These are phyloP conservation scores for Helarctos malayanus DNA, from an alignment of 2,797 vertebrate genomes.

Conservation along the genomic window DNA sequence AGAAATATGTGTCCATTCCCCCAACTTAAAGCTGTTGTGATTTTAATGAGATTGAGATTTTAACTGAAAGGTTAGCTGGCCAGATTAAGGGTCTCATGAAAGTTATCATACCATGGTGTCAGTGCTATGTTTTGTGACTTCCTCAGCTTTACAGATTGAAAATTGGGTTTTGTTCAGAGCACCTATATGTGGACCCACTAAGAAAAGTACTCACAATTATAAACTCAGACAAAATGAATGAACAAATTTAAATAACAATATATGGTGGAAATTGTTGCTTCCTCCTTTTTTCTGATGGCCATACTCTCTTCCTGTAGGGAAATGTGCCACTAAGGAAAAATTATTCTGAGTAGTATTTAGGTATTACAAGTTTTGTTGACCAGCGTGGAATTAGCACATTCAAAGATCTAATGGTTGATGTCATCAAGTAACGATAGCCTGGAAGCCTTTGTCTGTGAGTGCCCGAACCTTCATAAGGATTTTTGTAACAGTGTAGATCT, in stretches of 20 bases:
- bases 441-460: neutral
- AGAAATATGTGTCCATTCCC: neutral
- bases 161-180: conserved; percentile 15
- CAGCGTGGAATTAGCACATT: conserved; percentile 12
- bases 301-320: neutral
- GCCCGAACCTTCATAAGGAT: neutral
- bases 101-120: neutral
- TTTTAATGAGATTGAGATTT: conserved; percentile 48
- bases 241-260: neutral
- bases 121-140: neutral
- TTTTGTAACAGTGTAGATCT: neutral
- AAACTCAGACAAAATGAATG: neutral
- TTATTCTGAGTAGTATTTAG: conserved; percentile 15
- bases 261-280: neutral
- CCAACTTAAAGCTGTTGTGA: neutral
- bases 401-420: neutral
- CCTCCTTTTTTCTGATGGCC: neutral
- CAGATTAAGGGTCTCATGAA: conserved; percentile 12
- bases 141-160: neutral
- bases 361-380: neutral
- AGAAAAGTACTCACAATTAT: neutral
- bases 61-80: neutral
- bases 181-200: neutral
- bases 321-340: neutral
- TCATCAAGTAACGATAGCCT: neutral